A percentile compares a stretch with the other conserved stretches of the same genome.
These are phyloP conservation scores for Chrysolina oricalcia DNA, from an alignment of 2,888 invertebrate genomes.

Conservation along the genomic window DNA sequence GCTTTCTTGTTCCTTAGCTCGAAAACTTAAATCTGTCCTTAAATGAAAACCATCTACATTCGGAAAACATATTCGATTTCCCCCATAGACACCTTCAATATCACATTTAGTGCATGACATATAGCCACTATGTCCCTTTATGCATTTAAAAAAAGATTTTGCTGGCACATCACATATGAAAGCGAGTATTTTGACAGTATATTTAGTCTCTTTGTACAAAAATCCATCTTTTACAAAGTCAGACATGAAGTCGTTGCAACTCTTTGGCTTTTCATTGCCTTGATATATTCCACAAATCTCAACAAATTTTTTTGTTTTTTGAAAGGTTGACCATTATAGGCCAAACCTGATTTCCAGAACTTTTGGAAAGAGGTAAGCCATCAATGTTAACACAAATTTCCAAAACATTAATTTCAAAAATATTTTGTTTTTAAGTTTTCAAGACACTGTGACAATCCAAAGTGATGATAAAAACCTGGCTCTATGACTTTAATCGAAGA, in stretches of 20 bases:
- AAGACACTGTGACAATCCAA: background rate
- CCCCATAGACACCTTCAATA: conserved; percentile 32
- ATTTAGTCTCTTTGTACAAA: conserved; percentile 18
- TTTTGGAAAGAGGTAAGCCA: too few species aligned
- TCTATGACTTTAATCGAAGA: conserved; percentile 1
- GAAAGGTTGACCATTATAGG: conserved; percentile 18
- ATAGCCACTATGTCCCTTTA: too few species aligned
- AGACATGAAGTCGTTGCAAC: conserved; percentile 31
- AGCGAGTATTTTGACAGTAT: conserved; percentile 36
- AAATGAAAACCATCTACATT: conserved; percentile 25
- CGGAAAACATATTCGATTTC: conserved; percentile 41
- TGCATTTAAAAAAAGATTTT: too few species aligned
- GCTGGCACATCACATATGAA: too few species aligned
- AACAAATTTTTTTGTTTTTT: conserved; percentile 8
- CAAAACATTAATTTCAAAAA: conserved; percentile 1
- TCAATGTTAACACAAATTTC: conserved; percentile 26
- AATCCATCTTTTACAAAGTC: conserved; percentile 40
- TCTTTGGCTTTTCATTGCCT: conserved; percentile 36
- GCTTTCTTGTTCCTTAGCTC: conserved; percentile 1
- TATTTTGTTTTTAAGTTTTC: background rate
- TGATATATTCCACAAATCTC: conserved; percentile 23
- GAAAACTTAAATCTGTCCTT: conserved; percentile 33
- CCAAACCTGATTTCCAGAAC: conserved; percentile 22
- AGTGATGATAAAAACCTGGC: conserved; percentile 11
- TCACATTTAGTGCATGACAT: conserved; percentile 53